Evolutionary conservation across 2,797 vertebrate species (phyloP).

Genomic region (Myripristis murdjan): DNA sequence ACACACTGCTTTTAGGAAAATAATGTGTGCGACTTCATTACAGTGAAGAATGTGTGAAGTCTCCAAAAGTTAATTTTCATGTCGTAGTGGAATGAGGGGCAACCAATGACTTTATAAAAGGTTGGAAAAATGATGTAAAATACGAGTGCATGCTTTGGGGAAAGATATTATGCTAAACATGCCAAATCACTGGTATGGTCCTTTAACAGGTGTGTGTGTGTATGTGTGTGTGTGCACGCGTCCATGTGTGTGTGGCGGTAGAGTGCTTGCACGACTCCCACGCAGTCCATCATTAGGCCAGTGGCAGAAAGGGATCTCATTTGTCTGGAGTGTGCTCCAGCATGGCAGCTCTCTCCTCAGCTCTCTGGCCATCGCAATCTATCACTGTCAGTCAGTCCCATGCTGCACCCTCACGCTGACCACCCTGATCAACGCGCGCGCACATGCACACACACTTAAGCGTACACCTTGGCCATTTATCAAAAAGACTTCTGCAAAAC

Average conservation of each 20-base stretch:
- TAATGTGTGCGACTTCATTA: too few species aligned
- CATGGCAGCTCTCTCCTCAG: not conserved
- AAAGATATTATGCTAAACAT: too few species aligned
- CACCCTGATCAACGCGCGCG: not conserved
- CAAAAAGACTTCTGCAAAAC: not conserved
- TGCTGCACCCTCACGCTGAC: too few species aligned
- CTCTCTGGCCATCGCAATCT: constrained; percentile 1
- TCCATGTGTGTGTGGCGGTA: not conserved
- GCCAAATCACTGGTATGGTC: too few species aligned
- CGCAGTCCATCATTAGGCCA: constrained; percentile 11
- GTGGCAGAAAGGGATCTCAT: constrained; percentile 7
- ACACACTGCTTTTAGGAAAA: too few species aligned
- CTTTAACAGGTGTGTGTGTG: not conserved
- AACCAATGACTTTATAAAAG: too few species aligned
- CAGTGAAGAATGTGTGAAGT: too few species aligned
- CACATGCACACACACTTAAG: not conserved
- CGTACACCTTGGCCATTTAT: too few species aligned
- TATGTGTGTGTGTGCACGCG: not conserved
- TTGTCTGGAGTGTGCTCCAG: constrained; percentile 22
- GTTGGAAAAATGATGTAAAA: too few species aligned
- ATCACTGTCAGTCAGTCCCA: constrained; percentile 19
- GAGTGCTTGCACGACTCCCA: not conserved
- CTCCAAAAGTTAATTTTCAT: too few species aligned
- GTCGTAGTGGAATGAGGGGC: too few species aligned
- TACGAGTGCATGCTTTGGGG: too few species aligned